Conservation (phyloP, 1,140 invertebrate genomes). For the Temnothorax longispinosus region DNA sequence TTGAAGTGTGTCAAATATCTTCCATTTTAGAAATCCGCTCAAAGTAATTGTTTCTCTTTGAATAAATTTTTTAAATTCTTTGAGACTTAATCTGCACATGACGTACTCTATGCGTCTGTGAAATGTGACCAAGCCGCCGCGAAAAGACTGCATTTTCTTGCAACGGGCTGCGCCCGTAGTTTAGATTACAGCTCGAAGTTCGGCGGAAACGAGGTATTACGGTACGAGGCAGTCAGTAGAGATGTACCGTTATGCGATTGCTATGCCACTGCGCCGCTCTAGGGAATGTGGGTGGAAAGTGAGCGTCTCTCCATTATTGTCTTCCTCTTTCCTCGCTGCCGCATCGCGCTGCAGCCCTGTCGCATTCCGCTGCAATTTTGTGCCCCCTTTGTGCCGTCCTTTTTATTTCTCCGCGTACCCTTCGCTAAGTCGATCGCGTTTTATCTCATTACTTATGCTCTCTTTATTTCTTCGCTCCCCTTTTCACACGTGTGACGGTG, state of each 20-base stretch:
- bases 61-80: background rate
- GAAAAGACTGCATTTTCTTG: background rate
- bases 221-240: slow-evolving; percentile 72
- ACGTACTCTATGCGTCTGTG: background rate
- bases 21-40: background rate
- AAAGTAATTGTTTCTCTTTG: background rate
- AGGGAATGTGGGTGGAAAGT: slow-evolving; percentile 82
- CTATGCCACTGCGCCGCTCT: slow-evolving; percentile 78
- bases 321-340: slow-evolving; percentile 33
- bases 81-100: background rate
- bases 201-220: slow-evolving; percentile 76
- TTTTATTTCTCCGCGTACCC: slow-evolving; percentile 14
- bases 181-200: slow-evolving; percentile 41
- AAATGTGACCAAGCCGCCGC: background rate
- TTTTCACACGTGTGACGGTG: background rate
- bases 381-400: slow-evolving; percentile 15
- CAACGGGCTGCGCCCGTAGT: slow-evolving; percentile 23
- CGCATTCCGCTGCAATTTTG: slow-evolving; percentile 6
- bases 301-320: slow-evolving; percentile 68
- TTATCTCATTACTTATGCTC: background rate
- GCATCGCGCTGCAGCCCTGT: slow-evolving; percentile 3
- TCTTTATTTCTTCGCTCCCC: background rate
- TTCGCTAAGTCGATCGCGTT: slow-evolving; percentile 9
- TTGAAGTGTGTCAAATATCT: background rate
- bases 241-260: slow-evolving; percentile 83